phyloP scores from a whole-genome alignment of 92 coral and sea anemone genomes.

The Pocillopora meandrina region DNA sequence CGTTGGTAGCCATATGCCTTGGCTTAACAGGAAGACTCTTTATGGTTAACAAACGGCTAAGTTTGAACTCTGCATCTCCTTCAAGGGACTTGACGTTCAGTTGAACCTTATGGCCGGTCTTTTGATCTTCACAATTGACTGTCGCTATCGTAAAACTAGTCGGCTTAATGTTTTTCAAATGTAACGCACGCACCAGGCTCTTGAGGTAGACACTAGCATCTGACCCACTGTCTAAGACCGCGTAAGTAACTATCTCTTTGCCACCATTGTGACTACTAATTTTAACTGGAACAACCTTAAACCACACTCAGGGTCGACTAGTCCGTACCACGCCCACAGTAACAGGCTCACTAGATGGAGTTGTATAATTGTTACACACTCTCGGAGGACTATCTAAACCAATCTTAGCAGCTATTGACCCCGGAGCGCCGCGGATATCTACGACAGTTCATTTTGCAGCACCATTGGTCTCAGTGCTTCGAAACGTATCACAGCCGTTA shows the following conservation, averaged over 20 bases:
- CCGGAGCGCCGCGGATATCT: neutral
- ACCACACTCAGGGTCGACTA: slow-evolving; percentile 59
- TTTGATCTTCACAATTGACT: slow-evolving; percentile 44
- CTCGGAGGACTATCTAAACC: neutral
- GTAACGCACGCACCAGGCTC: slow-evolving; percentile 55
- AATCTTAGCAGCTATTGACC: neutral
- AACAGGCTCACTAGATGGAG: slow-evolving; percentile 28
- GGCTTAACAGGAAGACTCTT: slow-evolving; percentile 54
- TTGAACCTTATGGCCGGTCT: slow-evolving; percentile 55
- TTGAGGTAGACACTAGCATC: slow-evolving; percentile 70
- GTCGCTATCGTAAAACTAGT: slow-evolving; percentile 59
- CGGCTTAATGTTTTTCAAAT: slow-evolving; percentile 43
- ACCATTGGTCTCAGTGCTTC: neutral
- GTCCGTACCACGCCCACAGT: slow-evolving; percentile 41
- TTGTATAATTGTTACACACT: neutral
- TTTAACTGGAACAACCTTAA: slow-evolving; percentile 73
- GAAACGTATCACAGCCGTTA: neutral
- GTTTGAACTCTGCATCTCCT: slow-evolving; percentile 55
- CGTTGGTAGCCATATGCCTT: slow-evolving; percentile 55
- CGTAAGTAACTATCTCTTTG: slow-evolving; percentile 57
- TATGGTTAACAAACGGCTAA: slow-evolving; percentile 60
- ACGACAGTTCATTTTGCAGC: neutral
- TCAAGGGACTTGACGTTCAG: slow-evolving; percentile 58
- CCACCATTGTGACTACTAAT: slow-evolving; percentile 45
- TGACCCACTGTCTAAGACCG: slow-evolving; percentile 71